Evolutionary conservation across 2,888 invertebrate species (phyloP).

Genomic region (Hydriomena furcata): DNA sequence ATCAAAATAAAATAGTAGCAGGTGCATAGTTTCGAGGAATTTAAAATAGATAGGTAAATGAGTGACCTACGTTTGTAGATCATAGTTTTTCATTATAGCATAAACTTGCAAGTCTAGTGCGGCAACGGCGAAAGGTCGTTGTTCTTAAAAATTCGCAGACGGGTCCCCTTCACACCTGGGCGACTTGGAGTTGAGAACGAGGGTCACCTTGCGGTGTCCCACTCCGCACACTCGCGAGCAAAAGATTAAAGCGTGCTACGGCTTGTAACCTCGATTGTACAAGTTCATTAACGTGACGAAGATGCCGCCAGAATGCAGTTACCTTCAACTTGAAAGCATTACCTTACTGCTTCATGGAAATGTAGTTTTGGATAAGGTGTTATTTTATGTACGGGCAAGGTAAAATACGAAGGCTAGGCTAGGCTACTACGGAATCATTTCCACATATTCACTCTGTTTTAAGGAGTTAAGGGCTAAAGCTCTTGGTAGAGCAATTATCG

Average conservation of each 20-base stretch:
- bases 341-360: too few species aligned
- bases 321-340: constrained; percentile 20
- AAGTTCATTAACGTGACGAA: constrained; percentile 28
- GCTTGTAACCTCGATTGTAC: constrained; percentile 21
- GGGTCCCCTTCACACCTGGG: constrained; percentile 51
- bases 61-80: constrained; percentile 10
- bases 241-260: constrained; percentile 11
- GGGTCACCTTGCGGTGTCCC: constrained; percentile 47
- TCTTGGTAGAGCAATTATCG: too few species aligned
- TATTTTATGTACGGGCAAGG: too few species aligned
- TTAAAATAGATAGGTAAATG: constrained; percentile 5
- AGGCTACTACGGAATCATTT: too few species aligned
- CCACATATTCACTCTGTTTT: too few species aligned
- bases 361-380: too few species aligned
- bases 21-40: constrained; percentile 5
- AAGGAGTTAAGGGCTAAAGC: too few species aligned
- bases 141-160: constrained; percentile 34
- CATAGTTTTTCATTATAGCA: constrained; percentile 18
- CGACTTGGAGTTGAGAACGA: constrained; percentile 35
- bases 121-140: constrained; percentile 41
- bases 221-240: constrained; percentile 34
- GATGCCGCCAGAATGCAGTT: constrained; percentile 18
- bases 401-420: too few species aligned
- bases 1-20: neutral
- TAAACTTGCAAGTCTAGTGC: constrained; percentile 25